Evolutionary conservation across 2,113 vertebrate species (phyloP).

Genomic region (Pedetes capensis): DNA sequence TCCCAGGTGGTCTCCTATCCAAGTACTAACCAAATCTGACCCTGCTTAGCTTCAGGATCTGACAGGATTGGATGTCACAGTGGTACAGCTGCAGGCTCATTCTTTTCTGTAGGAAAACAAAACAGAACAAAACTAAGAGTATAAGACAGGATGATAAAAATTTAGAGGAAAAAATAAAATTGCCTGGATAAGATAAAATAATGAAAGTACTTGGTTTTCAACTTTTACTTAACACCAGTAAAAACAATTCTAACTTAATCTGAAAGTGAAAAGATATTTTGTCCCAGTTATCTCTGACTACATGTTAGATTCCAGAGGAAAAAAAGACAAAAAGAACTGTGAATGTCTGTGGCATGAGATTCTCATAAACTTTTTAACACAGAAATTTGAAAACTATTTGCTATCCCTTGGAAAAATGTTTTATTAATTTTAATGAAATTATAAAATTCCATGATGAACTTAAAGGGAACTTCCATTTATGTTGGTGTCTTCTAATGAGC

Average conservation of each 20-base stretch:
- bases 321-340: background rate
- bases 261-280: background rate
- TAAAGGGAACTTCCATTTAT: constrained; percentile 34
- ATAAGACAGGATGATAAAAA: background rate
- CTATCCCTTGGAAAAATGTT: background rate
- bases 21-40: too few species aligned
- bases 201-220: background rate
- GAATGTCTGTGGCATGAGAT: background rate
- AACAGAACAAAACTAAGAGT: background rate
- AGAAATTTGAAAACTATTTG: constrained; percentile 25
- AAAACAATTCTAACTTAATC: constrained; percentile 10
- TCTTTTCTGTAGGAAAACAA: constrained; percentile 4
- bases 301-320: background rate
- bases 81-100: too few species aligned
- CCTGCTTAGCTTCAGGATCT: too few species aligned
- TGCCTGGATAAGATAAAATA: background rate
- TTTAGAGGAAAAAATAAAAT: constrained; percentile 43
- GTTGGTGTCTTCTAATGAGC: background rate
- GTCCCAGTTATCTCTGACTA: background rate
- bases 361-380: background rate
- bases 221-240: constrained; percentile 26
- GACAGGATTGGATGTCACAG: too few species aligned
- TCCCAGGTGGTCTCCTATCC: too few species aligned
- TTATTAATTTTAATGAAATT: constrained; percentile 53
- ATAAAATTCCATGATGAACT: background rate